These are phyloP conservation scores for Balaeniceps rex DNA, from an alignment of 2,113 vertebrate species.

Conservation along the genomic window DNA sequence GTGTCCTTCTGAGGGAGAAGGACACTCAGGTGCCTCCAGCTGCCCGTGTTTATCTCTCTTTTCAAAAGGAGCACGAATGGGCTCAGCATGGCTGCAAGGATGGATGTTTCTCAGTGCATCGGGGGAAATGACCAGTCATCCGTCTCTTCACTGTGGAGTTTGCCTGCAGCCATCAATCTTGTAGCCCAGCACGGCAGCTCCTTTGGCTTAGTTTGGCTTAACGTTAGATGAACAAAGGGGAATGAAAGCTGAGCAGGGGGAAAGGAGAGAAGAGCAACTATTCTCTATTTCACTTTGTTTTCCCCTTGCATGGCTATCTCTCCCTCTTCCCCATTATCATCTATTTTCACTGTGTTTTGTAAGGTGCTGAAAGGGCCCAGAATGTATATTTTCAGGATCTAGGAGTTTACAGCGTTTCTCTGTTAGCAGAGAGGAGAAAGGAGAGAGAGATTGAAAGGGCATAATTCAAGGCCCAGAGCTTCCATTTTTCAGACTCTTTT, in stretches of 20 bases:
- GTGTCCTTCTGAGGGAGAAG: conserved; percentile 64
- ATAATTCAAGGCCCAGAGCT: background rate
- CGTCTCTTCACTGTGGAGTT: conserved; percentile 74
- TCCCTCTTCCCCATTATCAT: background rate
- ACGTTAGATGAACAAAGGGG: conserved; percentile 53
- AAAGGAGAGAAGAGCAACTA: conserved; percentile 5
- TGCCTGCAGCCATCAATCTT: conserved; percentile 80
- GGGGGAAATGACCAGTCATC: conserved; percentile 79
- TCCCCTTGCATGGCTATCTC: background rate
- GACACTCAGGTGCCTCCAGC: conserved; percentile 57
- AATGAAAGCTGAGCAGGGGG: conserved; percentile 18
- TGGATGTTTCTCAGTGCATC: conserved; percentile 76
- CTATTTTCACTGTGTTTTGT: background rate
- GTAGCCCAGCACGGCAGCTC: conserved; percentile 60
- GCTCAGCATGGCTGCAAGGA: conserved; percentile 71
- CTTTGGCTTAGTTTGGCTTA: conserved; percentile 57
- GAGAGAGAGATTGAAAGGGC: background rate
- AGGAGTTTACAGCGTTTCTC: background rate
- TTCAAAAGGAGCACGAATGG: conserved; percentile 59
- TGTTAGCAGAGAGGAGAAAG: background rate
- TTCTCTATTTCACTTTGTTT: conserved; percentile 19
- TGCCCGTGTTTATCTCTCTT: conserved; percentile 70
- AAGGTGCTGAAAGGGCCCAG: background rate
- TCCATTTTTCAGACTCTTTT: background rate
- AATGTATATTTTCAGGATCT: background rate